phyloP scores from a whole-genome alignment of 1,140 invertebrate genomes.

The Arctopsyche grandis region DNA sequence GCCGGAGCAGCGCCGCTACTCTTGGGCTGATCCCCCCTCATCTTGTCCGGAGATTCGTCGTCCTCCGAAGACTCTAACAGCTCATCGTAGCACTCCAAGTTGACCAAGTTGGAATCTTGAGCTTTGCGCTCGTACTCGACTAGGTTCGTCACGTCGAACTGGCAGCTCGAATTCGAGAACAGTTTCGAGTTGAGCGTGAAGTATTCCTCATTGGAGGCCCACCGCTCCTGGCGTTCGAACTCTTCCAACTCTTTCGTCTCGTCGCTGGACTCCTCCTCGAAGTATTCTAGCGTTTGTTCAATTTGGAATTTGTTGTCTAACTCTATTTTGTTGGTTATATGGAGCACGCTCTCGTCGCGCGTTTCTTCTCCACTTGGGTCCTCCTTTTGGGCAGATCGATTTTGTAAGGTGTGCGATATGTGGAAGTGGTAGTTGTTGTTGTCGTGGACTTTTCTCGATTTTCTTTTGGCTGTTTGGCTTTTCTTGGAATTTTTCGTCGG shows the following conservation, averaged over 20 bases:
- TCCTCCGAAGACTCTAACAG: conserved; percentile 38
- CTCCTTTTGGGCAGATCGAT: background rate
- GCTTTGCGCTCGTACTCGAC: background rate
- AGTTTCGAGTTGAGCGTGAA: conserved; percentile 36
- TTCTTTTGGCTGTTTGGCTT: background rate
- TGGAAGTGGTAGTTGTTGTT: background rate
- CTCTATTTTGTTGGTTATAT: background rate
- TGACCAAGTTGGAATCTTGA: background rate
- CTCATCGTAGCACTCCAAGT: conserved; percentile 47
- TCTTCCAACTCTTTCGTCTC: conserved; percentile 46
- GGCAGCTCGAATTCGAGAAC: conserved; percentile 43
- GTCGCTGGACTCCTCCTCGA: background rate
- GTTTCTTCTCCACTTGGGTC: background rate
- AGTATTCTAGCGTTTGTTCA: too few species aligned
- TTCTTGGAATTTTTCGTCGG: background rate
- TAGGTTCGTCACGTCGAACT: conserved; percentile 38
- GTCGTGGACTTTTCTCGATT: background rate
- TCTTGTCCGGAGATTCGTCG: conserved; percentile 48
- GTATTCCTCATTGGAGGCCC: conserved; percentile 48
- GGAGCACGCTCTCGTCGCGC: background rate
- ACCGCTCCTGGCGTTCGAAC: conserved; percentile 49
- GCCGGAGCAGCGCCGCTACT: conserved; percentile 53
- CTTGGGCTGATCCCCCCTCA: conserved; percentile 62
- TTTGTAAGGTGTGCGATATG: background rate
- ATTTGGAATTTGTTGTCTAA: too few species aligned